Evolutionary conservation across 2,888 invertebrate genomes (phyloP).

Genomic region (Saturnia japonica): DNA sequence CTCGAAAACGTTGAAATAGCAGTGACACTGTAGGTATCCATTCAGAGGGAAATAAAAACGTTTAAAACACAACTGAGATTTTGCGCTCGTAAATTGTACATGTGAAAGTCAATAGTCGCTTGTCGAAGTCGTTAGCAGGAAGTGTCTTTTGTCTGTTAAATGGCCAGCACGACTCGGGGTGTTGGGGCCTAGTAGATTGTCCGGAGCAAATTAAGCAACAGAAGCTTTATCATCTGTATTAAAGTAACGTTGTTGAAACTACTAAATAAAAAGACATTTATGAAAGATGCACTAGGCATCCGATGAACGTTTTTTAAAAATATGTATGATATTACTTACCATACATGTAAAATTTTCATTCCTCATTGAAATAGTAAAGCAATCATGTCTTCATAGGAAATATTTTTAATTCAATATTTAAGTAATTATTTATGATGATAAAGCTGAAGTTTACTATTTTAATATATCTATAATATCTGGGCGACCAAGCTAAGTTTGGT

Average conservation of each 20-base stretch:
- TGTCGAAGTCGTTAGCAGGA: slow-evolving; percentile 58
- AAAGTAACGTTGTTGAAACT: background rate
- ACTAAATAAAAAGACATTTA: too few relatives aligned
- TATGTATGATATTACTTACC: background rate
- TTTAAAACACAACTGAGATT: slow-evolving; percentile 55
- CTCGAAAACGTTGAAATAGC: slow-evolving; percentile 39
- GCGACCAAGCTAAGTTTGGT: too few relatives aligned
- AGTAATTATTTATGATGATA: background rate
- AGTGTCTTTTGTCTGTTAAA: slow-evolving; percentile 32
- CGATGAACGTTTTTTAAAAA: too few relatives aligned
- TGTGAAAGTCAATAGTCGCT: slow-evolving; percentile 57
- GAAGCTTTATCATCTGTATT: background rate
- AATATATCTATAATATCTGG: background rate
- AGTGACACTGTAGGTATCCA: slow-evolving; percentile 29
- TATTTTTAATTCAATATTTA: background rate
- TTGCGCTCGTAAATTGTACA: slow-evolving; percentile 68
- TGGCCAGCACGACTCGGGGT: background rate
- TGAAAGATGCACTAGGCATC: too few relatives aligned
- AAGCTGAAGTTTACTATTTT: too few relatives aligned
- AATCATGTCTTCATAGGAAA: too few relatives aligned
- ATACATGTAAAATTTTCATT: too few relatives aligned
- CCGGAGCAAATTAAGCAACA: background rate
- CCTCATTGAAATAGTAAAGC: too few relatives aligned
- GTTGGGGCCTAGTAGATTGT: background rate
- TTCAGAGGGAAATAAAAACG: slow-evolving; percentile 60